Base-by-base conservation (phyloP, 2,113 vertebrate species). In the Paradisaea rubra region DNA sequence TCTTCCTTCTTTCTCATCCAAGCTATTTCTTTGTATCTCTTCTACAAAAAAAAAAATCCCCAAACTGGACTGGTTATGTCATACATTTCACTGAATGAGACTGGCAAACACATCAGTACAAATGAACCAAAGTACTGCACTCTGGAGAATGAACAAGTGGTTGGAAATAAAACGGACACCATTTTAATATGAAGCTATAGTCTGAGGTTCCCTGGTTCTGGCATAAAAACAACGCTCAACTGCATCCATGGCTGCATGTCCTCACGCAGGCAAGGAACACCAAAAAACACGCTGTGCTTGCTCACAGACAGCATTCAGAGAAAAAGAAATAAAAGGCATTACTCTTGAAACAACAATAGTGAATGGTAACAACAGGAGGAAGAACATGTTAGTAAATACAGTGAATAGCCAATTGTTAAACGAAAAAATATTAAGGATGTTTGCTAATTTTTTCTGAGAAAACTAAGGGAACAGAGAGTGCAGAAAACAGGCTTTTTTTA, bases 161-260 rank as follows among this genome's bases (percentile, higher is more conserved):
- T 7, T 86, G 15, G 16, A 89, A 84, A 81, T 35, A 47, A 81
- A 86, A 52, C 3, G 7, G 12, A 12, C 17, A 83, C 42, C 9
- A 35, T 81, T 84, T 81, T 64, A 63, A 63, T 25, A 39, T 17
- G 23, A 89, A 65, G 23, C 50, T 81, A 15, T 8, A 54, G 47
- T 45, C 42, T 2, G 0, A 79, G 33, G 10, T 15, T 65, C 19
- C 21, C 19, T 0, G 0, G 9, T 73, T n/a, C 30, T 35, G 15
- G 42, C 27, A 81, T 2, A 7, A 77, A 88, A 92, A 80, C 45
- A 83, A 83, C 0, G 22, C 23, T 73, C 13, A 44, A 52, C 20
- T 47, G 59, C 68, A 72, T 41, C 33, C 60, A 61, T 19, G 54
- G 37, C 64, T 61, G 16, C 16, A 13, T 37, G 27, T 59, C 37